A percentile compares a stretch with the other conserved stretches of the same genome.
phyloP scores from a whole-genome alignment of 2,113 vertebrate genomes.

The Capreolus pygargus region DNA sequence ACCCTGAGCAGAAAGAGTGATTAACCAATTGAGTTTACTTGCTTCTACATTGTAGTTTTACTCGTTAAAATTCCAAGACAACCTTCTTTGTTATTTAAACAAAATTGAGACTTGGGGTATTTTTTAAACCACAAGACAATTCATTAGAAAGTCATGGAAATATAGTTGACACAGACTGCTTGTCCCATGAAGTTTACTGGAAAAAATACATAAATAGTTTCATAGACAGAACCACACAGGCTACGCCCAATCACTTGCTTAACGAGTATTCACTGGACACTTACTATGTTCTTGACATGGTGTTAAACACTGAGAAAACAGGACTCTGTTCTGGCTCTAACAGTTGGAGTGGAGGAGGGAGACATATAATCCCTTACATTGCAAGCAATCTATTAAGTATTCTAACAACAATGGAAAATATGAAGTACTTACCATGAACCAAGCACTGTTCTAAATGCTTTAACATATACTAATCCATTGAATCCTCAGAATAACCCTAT shows the following conservation, averaged over 20 bases:
- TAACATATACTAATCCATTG: neutral
- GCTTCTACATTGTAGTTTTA: constrained; percentile 22
- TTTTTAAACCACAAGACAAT: constrained; percentile 18
- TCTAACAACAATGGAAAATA: neutral
- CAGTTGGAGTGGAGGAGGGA: neutral
- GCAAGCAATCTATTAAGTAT: neutral
- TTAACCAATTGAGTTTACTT: neutral
- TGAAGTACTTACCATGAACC: neutral
- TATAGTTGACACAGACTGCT: neutral
- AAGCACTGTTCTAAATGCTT: neutral
- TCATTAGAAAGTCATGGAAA: neutral
- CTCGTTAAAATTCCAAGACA: constrained; percentile 26
- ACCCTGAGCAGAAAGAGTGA: neutral
- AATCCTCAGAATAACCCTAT: neutral
- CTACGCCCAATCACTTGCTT: neutral
- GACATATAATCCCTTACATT: neutral
- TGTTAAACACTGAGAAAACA: neutral
- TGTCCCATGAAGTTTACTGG: neutral
- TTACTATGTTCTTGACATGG: neutral
- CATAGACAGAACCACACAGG: neutral
- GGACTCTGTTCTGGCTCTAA: neutral
- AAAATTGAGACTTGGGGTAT: neutral
- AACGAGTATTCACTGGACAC: neutral
- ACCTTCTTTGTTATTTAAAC: constrained; percentile 38
- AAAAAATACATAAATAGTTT: neutral